Base-by-base conservation (phyloP, 1,140 invertebrate species). In the Drosophila ercepeae region DNA sequence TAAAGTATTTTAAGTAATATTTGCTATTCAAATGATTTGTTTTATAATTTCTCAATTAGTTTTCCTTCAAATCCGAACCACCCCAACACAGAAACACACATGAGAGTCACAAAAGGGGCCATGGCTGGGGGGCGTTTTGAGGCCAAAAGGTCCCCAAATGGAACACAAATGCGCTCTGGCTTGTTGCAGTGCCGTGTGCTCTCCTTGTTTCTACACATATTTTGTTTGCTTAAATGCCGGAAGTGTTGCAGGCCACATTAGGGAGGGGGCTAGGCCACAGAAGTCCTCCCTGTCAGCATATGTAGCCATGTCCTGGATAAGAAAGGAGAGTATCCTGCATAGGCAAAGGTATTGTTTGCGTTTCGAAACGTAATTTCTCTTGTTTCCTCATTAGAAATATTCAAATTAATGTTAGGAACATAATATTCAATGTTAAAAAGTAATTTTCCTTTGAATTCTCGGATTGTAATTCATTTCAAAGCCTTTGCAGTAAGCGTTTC, bases 191-290 rank as follows among this genome's bases (percentile, higher is more conserved):
- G n/a, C 57, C 45, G 36, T 55, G 54, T 48, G 55, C 44, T 36
- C 51, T 46, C 54, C 68, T 54, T 65, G 54, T 59, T 74, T 50
- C 60, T 63, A 65, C 81, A 81, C 81, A 81, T 88, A 86, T 81
- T 81, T 88, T 81, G 81, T 86, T 86, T 86, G 81, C 81, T 75
- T 86, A 88, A 86, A 88, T 86, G 81, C 81, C 81, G 81, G 81
- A 86, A 86, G 81, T 86, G 81, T 77, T 77, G 76, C 81, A 57
- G 58, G 72, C 70, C 69, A 65, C 69, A 78, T 57, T 41, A 39
- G 23, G 27, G 41, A 11, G n/a, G 27, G 29, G 19, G 21, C 6
- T 32, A n/a, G 16, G 7, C 7, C 45, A 44, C 34, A 45, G 18
- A 27, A 36, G 42, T 11, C 7, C 9, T 25, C 29, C 36, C 39